Evolutionary conservation across 2,888 invertebrate species (phyloP).

Genomic region (Megalurothrips usitatus): DNA sequence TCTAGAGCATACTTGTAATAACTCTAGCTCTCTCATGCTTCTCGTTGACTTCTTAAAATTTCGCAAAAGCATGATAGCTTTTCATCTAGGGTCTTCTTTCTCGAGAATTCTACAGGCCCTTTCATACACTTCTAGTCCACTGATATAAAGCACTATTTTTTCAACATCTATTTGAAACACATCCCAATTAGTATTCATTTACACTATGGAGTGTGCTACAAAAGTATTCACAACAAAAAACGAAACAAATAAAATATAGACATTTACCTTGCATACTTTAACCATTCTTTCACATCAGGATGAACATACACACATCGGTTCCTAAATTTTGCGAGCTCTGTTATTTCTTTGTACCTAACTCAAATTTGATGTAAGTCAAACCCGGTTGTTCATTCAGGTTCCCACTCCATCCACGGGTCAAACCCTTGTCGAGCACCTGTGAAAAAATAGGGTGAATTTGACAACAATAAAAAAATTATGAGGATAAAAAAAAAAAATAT

Average conservation of each 20-base stretch:
- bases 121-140: conserved; percentile 89
- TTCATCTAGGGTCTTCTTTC: conserved; percentile 93
- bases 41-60: conserved; percentile 97
- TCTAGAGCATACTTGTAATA: too few relatives aligned
- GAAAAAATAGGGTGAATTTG: background rate
- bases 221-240: background rate
- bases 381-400: conserved; percentile 99
- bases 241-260: background rate
- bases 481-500: background rate
- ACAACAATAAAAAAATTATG: background rate
- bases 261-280: conserved; percentile 75
- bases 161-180: conserved; percentile 65
- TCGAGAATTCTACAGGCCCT: conserved; percentile 94
- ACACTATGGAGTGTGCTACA: background rate
- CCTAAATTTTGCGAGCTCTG: conserved; percentile 87
- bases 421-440: conserved; percentile 69
- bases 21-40: conserved; percentile 95
- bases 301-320: conserved; percentile 95
- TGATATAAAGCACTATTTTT: conserved; percentile 89
- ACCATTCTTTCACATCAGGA: conserved; percentile 97
- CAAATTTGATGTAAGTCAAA: conserved; percentile 99
- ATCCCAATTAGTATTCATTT: background rate
- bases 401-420: conserved; percentile 99
- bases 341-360: conserved; percentile 94
- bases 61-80: conserved; percentile 92